These are phyloP conservation scores for Acleris sparsana DNA, from an alignment of 2,888 invertebrate species.

Conservation along the genomic window DNA sequence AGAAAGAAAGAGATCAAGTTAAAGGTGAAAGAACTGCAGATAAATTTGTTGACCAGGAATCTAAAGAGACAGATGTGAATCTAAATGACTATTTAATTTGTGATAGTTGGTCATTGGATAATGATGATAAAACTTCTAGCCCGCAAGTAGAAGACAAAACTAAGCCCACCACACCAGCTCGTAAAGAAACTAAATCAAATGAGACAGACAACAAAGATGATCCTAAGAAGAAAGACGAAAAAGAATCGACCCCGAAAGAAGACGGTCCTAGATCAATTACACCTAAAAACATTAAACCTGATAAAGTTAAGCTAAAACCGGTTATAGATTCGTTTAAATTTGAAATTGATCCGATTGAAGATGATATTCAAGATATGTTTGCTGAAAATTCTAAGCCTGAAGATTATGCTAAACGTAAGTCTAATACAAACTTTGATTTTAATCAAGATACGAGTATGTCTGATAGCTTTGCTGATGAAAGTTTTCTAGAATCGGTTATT, in stretches of 20 bases:
- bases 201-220: constrained; percentile 51
- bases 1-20: constrained; percentile 38
- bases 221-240: constrained; percentile 43
- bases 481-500: constrained; percentile 73
- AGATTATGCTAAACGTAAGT: constrained; percentile 51
- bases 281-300: too few relatives aligned
- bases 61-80: constrained; percentile 67
- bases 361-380: constrained; percentile 65
- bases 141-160: constrained; percentile 56
- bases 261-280: constrained; percentile 42
- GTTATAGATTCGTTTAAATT: constrained; percentile 73
- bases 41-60: constrained; percentile 39
- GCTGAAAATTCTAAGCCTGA: constrained; percentile 55
- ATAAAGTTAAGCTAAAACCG: constrained; percentile 57
- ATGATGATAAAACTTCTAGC: constrained; percentile 67
- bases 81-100: constrained; percentile 74
- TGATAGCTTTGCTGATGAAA: constrained; percentile 67
- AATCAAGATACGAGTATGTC: constrained; percentile 54
- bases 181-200: constrained; percentile 42
- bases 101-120: constrained; percentile 78
- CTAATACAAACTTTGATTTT: constrained; percentile 53
- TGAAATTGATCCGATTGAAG: constrained; percentile 71
- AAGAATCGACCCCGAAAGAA: constrained; percentile 33
- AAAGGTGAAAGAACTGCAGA: constrained; percentile 29
- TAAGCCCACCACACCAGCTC: constrained; percentile 38